These are phyloP conservation scores for Podabrus alpinus DNA, from an alignment of 2,888 invertebrate species.

Conservation along the genomic window DNA sequence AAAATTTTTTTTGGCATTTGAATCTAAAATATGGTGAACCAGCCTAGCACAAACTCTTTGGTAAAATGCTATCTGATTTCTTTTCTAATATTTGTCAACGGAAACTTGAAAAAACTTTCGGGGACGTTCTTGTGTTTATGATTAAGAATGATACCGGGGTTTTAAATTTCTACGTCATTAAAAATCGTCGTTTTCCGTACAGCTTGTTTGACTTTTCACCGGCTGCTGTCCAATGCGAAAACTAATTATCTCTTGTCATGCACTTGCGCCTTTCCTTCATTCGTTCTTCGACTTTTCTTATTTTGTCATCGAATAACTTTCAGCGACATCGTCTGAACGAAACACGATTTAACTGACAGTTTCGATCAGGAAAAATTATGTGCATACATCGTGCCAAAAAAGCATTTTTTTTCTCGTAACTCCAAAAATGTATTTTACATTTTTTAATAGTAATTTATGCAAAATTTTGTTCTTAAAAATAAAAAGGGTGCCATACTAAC, in stretches of 20 bases:
- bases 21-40: too few species aligned
- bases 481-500: neutral
- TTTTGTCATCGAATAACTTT: conserved; percentile 17
- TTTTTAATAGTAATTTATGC: neutral
- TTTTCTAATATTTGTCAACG: neutral
- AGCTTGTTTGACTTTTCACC: conserved; percentile 42
- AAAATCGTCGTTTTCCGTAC: neutral
- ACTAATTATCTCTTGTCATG: conserved; percentile 50
- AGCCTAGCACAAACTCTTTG: too few species aligned
- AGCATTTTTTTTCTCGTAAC: neutral
- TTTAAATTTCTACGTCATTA: neutral
- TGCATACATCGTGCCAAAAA: neutral
- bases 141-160: neutral
- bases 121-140: neutral
- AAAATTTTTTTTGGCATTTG: neutral
- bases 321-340: conserved; percentile 3
- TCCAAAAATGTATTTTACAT: neutral
- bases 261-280: conserved; percentile 38
- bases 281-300: conserved; percentile 45
- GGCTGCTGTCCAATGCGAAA: conserved; percentile 46
- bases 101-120: neutral
- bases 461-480: neutral
- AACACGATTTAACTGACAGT: conserved; percentile 5
- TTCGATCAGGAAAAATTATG: conserved; percentile 3
- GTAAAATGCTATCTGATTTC: neutral